Base-by-base conservation (phyloP, 2,888 invertebrate genomes). In the Watsonalla binaria region DNA sequence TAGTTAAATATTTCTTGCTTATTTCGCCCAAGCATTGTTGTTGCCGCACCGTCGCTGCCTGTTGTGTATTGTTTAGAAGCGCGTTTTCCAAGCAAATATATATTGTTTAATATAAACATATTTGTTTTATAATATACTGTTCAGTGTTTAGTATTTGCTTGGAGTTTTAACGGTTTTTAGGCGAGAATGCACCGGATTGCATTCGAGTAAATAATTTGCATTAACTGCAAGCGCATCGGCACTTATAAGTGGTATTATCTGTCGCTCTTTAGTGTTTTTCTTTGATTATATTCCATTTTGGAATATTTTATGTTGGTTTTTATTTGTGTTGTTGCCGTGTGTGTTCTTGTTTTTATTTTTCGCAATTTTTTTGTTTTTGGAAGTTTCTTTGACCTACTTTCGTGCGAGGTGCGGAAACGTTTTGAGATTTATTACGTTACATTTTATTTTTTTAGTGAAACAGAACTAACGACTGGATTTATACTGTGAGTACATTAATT, bases 1-100 rank as follows among this genome's bases (percentile, higher is more conserved):
- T 90, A 90, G 91, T 91, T 91, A 91, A 91, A 91, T 91, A 91
- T 91, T 91, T 90, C 91, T 91, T 91, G 91, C 91, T 91, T 91
- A 89, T 91, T 90, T 90, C 91, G 90, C 86, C 84, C 80, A 80
- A 90, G 91, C 91, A 91, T 91, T 91, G 91, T 91, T 91, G 91
- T 90, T 87, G 79, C 85, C 83, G 90, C 84, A 77, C 84, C 89
- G 86, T 75, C 78, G 83, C 76, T 78, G 86, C 73, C 86, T 90
- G 90, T 90, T 90, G 89, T 89, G 87, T 86, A 84, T 86, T 90
- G 90, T 90, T 90, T 90, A 84, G 86, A 83, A 69, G 80, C 80
- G 83, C 82, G 81, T 66, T 73, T 68, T 68, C 68, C 72, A 79
- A 75, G 79, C 80, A 87, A 80, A 85, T 83, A 84, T 79, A 76